Conservation (phyloP, 2,113 vertebrate species). For the Stigmatopora nigra region DNA sequence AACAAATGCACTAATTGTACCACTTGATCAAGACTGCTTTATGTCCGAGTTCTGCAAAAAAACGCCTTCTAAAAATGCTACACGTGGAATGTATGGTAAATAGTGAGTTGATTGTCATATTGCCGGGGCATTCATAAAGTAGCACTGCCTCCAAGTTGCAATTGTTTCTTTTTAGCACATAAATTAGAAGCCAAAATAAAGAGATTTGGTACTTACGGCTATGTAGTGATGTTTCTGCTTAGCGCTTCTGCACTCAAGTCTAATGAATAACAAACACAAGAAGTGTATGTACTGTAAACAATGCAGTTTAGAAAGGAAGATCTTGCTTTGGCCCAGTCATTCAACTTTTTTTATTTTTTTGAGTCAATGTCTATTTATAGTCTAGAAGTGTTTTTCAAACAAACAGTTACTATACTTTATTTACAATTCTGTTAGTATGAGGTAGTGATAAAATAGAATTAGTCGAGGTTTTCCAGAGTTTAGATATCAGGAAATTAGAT, state of each 20-base stretch:
- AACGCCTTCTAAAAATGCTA: slow-evolving; percentile 16
- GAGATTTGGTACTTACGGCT: not conserved
- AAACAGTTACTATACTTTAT: not conserved
- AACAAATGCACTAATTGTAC: slow-evolving; percentile 54
- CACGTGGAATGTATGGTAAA: slow-evolving; percentile 1
- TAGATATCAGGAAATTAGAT: too few relatives aligned
- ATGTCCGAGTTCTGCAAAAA: slow-evolving; percentile 36
- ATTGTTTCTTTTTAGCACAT: not conserved
- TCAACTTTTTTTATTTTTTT: not conserved
- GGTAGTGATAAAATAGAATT: too few relatives aligned
- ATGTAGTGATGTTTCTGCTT: not conserved
- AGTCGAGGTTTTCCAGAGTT: too few relatives aligned
- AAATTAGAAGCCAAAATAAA: not conserved
- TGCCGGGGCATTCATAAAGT: not conserved
- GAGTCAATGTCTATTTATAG: not conserved
- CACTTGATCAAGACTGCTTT: slow-evolving; percentile 40
- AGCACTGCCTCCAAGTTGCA: not conserved
- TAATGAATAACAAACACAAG: not conserved
- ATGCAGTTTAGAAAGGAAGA: not conserved
- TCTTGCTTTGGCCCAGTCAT: not conserved
- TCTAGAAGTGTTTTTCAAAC: not conserved
- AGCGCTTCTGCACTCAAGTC: not conserved
- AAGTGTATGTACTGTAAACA: not conserved
- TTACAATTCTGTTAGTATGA: too few relatives aligned
- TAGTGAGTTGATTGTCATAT: not conserved